A percentile compares a stretch with the other conserved stretches of the same genome.
phyloP scores from a whole-genome alignment of 2,797 vertebrate genomes.

The Sciaenops ocellatus region DNA sequence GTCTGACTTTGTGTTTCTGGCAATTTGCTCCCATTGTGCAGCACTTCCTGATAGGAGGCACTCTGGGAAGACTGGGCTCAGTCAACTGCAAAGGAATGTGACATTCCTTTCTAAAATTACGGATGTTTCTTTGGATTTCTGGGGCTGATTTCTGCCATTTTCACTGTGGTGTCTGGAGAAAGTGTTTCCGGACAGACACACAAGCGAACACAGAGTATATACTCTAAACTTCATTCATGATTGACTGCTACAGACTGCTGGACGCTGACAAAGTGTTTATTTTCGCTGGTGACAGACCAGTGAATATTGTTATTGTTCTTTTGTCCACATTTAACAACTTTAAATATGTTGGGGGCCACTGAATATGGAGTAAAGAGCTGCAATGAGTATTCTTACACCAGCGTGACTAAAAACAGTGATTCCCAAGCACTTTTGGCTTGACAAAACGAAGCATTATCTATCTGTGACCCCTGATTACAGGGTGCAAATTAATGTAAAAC shows the following conservation, averaged over 20 bases:
- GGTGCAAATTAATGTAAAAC: neutral
- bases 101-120: constrained; percentile 85
- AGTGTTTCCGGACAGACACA: constrained; percentile 72
- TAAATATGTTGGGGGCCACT: neutral
- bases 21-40: constrained; percentile 87
- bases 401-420: neutral
- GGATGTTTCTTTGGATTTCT: constrained; percentile 84
- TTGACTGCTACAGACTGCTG: constrained; percentile 30
- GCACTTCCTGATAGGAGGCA: constrained; percentile 86
- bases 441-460: neutral
- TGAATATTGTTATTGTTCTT: constrained; percentile 29
- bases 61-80: constrained; percentile 82
- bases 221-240: constrained; percentile 35
- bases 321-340: constrained; percentile 38
- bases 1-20: constrained; percentile 86
- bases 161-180: constrained; percentile 75
- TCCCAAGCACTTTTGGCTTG: neutral
- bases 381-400: neutral
- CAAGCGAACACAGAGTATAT: constrained; percentile 37
- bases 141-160: constrained; percentile 76
- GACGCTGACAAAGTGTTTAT: constrained; percentile 39
- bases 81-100: constrained; percentile 88
- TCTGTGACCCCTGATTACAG: neutral
- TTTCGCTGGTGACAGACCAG: constrained; percentile 21
- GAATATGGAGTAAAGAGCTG: neutral